Percentiles rank a stretch among this genome's conserved stretches.
Evolutionary conservation across 1,140 invertebrate species (phyloP).

Genomic region (Drosophila albomicans): DNA sequence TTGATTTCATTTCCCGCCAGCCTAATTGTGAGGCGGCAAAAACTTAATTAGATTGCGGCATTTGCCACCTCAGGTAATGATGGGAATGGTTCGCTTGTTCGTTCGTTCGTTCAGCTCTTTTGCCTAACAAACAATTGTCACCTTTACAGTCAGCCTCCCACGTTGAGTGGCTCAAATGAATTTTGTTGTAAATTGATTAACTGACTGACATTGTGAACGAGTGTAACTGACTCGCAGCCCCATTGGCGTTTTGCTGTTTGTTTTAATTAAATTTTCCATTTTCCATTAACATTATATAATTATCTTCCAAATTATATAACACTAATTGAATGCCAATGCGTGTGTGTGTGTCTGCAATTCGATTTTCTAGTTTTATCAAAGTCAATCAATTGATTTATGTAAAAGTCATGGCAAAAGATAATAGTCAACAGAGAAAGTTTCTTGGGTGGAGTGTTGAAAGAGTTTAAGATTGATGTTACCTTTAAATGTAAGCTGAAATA

Average conservation of each 20-base stretch:
- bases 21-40: conserved; percentile 61
- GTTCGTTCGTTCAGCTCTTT: conserved; percentile 10
- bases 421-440: background rate
- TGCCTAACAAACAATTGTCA: conserved; percentile 30
- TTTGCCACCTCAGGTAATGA: conserved; percentile 44
- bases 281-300: conserved; percentile 43
- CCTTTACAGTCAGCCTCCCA: background rate
- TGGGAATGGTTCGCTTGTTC: background rate
- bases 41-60: conserved; percentile 61
- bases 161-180: conserved; percentile 1
- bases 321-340: conserved; percentile 41
- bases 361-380: background rate
- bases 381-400: background rate
- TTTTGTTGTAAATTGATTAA: conserved; percentile 53
- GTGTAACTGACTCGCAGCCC: conserved; percentile 46
- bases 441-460: no score
- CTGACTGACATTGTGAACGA: conserved; percentile 38
- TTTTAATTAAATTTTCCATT: conserved; percentile 57
- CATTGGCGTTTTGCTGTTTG: conserved; percentile 48
- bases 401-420: background rate
- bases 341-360: conserved; percentile 1
- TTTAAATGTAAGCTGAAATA: no score
- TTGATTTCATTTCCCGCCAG: conserved; percentile 44
- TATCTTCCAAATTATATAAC: conserved; percentile 42
- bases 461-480: no score